Evolutionary conservation across 2,113 vertebrate species (phyloP), one percentile per base, ranked within the genome.

Genomic region (Chloebia gouldiae): DNA sequence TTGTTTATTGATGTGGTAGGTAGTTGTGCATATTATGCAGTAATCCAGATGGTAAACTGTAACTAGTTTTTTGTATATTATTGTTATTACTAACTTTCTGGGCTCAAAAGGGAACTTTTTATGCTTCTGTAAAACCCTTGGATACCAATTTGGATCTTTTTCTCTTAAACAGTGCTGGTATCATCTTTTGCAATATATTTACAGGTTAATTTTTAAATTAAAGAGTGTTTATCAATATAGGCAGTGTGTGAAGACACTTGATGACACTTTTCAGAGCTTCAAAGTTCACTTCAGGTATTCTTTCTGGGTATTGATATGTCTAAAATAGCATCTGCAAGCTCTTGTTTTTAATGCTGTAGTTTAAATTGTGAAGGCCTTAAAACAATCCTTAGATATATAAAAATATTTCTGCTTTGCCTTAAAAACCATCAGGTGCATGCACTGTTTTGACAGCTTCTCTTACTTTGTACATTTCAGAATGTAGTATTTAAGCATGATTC

Each of bases 171-270:
- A 70, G n/a, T 70, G 69, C 81, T 56, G 27, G 25, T 65, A 79
- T 76, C 37, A 79, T 56, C 42, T 91, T 83, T 78, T 83, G 50
- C 87, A 90, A 27, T 87, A 64, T 86, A 92, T 94, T 92, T 87
- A 85, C 78, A 91, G 45, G 30, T 88, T 96, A 93, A 83, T 97
- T 97, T 97, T 96, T 50, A 93, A 90, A 93, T 92, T 81, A 86
- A 92, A 95, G 96, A 89, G 21, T 27, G 25, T 93, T 1, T 92
- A 53, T 97, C 87, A 88, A 71, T 50, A 51, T n/a, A 76, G 39
- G 19, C 27, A 76, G 8, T 42, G 22, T 89, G 81, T 87, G 91
- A 96, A 96, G 66, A 82, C 39, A 53, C 44, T 64, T 89, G 90
- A 94, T 96, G 80, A 93, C 94, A 53, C 80, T 80, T 92, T 87